These are phyloP conservation scores for Eudemis profundana DNA, from an alignment of 2,888 invertebrate species.

Conservation along the genomic window DNA sequence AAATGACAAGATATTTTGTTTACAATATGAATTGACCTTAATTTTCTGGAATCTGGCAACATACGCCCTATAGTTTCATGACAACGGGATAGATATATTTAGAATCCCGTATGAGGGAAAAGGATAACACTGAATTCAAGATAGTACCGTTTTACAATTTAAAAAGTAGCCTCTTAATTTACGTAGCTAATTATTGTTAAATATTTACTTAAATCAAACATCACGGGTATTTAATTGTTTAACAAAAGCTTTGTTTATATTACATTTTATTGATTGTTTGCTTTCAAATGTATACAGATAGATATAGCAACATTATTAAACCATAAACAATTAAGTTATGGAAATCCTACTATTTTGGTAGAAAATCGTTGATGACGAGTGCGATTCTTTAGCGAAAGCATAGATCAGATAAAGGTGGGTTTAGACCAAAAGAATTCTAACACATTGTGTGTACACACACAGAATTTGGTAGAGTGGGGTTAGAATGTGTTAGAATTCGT, in stretches of 20 bases:
- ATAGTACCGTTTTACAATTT: background rate
- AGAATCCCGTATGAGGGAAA: constrained; percentile 9
- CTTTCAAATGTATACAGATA: background rate
- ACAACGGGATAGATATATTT: constrained; percentile 37
- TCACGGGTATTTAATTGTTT: constrained; percentile 6
- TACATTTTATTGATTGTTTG: constrained; percentile 23
- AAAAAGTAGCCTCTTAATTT: background rate
- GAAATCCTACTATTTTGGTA: constrained; percentile 31
- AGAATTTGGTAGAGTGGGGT: no score
- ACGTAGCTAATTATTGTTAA: background rate
- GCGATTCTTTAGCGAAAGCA: background rate
- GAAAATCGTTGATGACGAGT: background rate
- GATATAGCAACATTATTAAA: constrained; percentile 34
- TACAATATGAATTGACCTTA: constrained; percentile 17
- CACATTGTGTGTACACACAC: no score
- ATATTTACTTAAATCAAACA: constrained; percentile 3
- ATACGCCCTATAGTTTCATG: constrained; percentile 10
- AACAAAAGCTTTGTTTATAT: constrained; percentile 23
- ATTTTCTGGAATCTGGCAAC: constrained; percentile 36
- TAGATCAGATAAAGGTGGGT: background rate
- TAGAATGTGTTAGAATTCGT: no score
- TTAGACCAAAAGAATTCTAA: background rate
- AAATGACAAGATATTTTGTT: constrained; percentile 8
- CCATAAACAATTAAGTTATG: constrained; percentile 19
- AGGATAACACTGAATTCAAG: constrained; percentile 14